Conservation (phyloP, 2,797 vertebrate species). For the Fistularia tabacaria region DNA sequence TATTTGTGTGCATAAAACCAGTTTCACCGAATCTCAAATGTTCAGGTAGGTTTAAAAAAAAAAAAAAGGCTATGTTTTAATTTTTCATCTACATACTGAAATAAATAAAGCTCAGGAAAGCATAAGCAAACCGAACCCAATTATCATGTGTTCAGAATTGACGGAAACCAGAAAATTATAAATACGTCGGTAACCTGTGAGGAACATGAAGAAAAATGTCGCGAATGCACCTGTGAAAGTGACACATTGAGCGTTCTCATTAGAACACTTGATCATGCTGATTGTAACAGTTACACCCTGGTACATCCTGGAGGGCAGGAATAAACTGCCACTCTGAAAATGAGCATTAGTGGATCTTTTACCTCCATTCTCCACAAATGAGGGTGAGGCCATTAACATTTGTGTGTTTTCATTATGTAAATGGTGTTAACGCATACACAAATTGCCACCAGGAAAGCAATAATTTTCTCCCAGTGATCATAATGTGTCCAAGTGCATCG, state of each 20-base stretch:
- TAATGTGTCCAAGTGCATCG: slow-evolving; percentile 99
- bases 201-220: too few relatives aligned
- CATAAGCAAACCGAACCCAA: neutral
- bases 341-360: slow-evolving; percentile 93
- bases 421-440: slow-evolving; percentile 98
- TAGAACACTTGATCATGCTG: slow-evolving; percentile 29
- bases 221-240: slow-evolving; percentile 6
- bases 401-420: slow-evolving; percentile 99
- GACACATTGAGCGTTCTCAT: slow-evolving; percentile 13
- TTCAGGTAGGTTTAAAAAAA: too few relatives aligned
- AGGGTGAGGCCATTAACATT: slow-evolving; percentile 98
- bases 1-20: too few relatives aligned
- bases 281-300: slow-evolving; percentile 45
- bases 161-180: neutral
- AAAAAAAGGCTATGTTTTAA: too few relatives aligned
- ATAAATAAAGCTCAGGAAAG: neutral
- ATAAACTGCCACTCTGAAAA: slow-evolving; percentile 87
- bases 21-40: too few relatives aligned
- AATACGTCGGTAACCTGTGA: too few relatives aligned
- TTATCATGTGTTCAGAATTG: neutral
- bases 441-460: slow-evolving; percentile 99
- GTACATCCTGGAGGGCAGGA: slow-evolving; percentile 89
- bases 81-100: too few relatives aligned
- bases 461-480: slow-evolving; percentile 99
- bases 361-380: slow-evolving; percentile 93